Evolutionary conservation across 2,888 invertebrate species (phyloP).

Genomic region (Rotaria macrura): DNA sequence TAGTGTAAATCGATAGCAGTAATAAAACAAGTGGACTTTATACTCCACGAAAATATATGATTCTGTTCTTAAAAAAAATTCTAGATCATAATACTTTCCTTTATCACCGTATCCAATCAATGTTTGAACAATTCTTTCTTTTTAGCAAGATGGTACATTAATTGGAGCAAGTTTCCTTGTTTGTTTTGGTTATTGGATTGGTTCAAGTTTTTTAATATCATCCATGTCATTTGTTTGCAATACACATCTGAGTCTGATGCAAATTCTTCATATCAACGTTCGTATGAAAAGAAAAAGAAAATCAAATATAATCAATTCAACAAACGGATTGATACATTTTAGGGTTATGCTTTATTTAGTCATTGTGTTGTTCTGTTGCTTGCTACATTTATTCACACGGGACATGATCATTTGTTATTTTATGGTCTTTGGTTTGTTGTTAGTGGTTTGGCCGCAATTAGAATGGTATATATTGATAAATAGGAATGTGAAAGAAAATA

Average conservation of each 20-base stretch:
- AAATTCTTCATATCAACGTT: constrained; percentile 33
- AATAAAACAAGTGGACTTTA: too few species aligned
- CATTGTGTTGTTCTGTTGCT: constrained; percentile 52
- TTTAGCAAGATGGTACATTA: constrained; percentile 52
- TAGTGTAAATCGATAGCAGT: too few species aligned
- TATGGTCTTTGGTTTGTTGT: constrained; percentile 48
- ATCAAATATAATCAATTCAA: too few species aligned
- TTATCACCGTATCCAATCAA: too few species aligned
- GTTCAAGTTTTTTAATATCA: constrained; percentile 48
- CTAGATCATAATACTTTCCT: too few species aligned
- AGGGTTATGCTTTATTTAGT: constrained; percentile 52
- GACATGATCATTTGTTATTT: constrained; percentile 51
- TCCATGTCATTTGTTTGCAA: constrained; percentile 49
- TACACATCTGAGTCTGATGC: constrained; percentile 41
- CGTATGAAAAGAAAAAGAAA: background rate
- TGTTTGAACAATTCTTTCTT: constrained; percentile 6
- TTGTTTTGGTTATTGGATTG: constrained; percentile 52
- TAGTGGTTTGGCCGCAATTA: constrained; percentile 49
- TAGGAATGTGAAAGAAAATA: too few species aligned
- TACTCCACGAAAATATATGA: too few species aligned
- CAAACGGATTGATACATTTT: constrained; percentile 36
- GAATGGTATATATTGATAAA: constrained; percentile 47
- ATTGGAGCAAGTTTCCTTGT: constrained; percentile 53
- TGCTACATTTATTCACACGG: constrained; percentile 50
- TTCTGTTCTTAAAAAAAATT: too few species aligned